Percentiles rank a stretch among this genome's conserved stretches.
phyloP scores from a whole-genome alignment of 1,140 invertebrate genomes.

The Dendroctonus ponderosae region DNA sequence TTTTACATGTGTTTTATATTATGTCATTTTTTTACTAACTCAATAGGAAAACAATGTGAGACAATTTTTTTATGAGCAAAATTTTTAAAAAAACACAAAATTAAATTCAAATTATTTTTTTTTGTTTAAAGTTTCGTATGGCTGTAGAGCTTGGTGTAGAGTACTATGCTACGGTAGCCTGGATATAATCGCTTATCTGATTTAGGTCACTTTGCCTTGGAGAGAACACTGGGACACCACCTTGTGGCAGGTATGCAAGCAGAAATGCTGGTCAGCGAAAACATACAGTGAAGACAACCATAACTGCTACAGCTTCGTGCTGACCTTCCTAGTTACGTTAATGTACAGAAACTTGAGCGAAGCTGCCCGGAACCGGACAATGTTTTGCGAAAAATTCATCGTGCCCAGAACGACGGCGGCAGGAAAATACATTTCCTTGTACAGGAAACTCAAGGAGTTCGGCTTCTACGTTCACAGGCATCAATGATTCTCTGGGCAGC shows the following conservation, averaged over 20 bases:
- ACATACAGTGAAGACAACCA: constrained; percentile 69
- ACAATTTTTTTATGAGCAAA: no score
- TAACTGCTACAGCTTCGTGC: constrained; percentile 80
- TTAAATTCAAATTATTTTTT: no score
- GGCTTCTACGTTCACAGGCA: constrained; percentile 54
- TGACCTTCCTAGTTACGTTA: constrained; percentile 68
- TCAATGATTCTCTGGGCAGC: no score
- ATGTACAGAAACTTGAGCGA: constrained; percentile 63
- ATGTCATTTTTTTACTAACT: no score
- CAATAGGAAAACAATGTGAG: no score
- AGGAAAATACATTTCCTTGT: constrained; percentile 78
- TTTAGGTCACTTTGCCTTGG: constrained; percentile 59
- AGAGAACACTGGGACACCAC: constrained; percentile 73
- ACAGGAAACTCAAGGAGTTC: constrained; percentile 62
- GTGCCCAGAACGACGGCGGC: constrained; percentile 71
- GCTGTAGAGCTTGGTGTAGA: no score
- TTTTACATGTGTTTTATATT: no score
- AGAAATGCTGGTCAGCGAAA: constrained; percentile 64
- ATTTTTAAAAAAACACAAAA: no score
- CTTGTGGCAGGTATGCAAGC: constrained; percentile 62
- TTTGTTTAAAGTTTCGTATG: no score
- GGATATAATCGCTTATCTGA: no score
- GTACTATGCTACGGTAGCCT: no score
- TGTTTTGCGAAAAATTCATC: constrained; percentile 75
- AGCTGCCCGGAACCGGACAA: constrained; percentile 61